These are phyloP conservation scores for Platorchestia sp. DNA, from an alignment of 1,140 invertebrate genomes.

Conservation along the genomic window DNA sequence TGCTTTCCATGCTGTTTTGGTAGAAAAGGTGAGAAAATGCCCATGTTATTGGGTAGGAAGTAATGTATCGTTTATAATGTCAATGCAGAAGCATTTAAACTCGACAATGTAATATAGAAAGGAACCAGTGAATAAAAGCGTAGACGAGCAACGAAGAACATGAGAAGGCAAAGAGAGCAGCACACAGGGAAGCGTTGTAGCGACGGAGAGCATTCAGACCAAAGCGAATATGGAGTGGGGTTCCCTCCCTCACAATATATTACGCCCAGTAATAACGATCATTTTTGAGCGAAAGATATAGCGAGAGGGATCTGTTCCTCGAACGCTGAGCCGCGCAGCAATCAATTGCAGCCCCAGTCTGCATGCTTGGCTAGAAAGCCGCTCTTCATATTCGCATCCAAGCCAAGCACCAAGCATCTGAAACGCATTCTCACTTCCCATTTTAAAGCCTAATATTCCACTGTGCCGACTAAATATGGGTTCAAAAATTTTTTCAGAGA, in stretches of 20 bases:
- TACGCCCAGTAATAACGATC: slow-evolving; percentile 27
- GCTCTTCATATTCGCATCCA: not conserved
- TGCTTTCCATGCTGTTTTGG: not conserved
- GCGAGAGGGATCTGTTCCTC: not conserved
- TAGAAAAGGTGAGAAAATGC: not conserved
- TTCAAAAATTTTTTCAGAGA: too few species aligned
- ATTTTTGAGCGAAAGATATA: not conserved
- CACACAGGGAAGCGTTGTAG: not conserved
- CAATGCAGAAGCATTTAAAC: not conserved
- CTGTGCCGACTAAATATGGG: too few species aligned
- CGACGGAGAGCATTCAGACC: not conserved
- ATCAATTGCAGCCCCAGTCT: not conserved
- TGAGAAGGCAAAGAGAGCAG: not conserved
- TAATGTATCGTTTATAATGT: not conserved
- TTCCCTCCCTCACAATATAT: slow-evolving; percentile 39
- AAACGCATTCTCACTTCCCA: not conserved
- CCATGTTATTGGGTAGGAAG: not conserved
- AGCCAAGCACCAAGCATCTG: not conserved
- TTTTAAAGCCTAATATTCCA: not conserved
- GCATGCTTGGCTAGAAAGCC: not conserved
- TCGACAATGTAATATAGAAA: not conserved
- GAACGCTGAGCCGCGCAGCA: not conserved
- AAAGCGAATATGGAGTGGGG: slow-evolving; percentile 27
- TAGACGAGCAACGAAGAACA: not conserved
- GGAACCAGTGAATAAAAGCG: not conserved